Conservation (phyloP, 2,113 vertebrate species). For the Merops nubicus region DNA sequence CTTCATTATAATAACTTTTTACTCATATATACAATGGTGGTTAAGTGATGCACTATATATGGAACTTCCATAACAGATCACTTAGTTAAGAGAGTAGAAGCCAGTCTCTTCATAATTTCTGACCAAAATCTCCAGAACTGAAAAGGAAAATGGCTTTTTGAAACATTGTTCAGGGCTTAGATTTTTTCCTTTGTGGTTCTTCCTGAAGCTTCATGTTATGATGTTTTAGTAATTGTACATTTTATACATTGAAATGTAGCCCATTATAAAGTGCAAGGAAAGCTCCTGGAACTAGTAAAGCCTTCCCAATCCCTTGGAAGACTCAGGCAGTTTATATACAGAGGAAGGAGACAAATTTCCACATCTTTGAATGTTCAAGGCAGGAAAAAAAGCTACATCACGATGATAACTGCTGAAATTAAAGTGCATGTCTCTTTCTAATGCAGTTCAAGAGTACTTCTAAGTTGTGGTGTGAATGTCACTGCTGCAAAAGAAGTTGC, state of each 20-base stretch:
- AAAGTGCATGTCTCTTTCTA: neutral
- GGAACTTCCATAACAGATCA: neutral
- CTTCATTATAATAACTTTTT: neutral
- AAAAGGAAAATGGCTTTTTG: fast-evolving
- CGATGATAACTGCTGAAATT: neutral
- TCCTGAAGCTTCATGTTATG: neutral
- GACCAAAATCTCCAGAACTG: neutral
- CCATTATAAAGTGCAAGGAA: neutral
- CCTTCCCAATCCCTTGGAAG: neutral
- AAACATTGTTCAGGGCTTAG: neutral
- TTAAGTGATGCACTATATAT: neutral
- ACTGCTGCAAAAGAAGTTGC: neutral
- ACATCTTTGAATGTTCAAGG: neutral
- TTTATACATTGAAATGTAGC: neutral
- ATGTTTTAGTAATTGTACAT: neutral
- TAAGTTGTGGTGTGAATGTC: neutral
- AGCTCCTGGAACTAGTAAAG: neutral
- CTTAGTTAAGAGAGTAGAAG: neutral
- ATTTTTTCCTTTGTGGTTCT: neutral
- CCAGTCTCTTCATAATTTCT: neutral
- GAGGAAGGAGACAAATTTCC: neutral
- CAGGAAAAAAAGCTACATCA: neutral
- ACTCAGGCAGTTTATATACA: neutral
- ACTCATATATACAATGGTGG: neutral
- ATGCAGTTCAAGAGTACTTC: neutral